These are phyloP conservation scores for Agapornis roseicollis DNA, from an alignment of 2,113 vertebrate species.

Conservation along the genomic window DNA sequence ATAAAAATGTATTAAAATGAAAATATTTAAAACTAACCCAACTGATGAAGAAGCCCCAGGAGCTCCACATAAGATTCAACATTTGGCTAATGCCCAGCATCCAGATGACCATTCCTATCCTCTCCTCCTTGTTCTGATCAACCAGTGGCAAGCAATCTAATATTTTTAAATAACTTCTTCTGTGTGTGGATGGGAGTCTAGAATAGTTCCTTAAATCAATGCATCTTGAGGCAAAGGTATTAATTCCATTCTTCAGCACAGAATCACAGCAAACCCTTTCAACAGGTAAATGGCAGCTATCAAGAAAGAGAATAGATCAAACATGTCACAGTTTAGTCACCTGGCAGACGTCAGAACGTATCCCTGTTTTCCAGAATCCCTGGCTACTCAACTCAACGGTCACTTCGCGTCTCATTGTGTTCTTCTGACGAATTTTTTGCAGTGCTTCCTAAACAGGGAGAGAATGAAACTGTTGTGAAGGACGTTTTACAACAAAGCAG, in stretches of 20 bases:
- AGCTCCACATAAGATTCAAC: background rate
- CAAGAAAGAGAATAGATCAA: background rate
- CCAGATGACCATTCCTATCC: background rate
- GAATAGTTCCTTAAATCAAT: background rate
- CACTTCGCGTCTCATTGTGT: slow-evolving; percentile 97
- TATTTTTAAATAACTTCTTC: background rate
- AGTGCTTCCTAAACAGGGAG: slow-evolving; percentile 87
- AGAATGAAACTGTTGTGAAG: background rate
- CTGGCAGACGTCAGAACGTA: slow-evolving; percentile 98
- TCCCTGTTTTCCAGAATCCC: slow-evolving; percentile 98
- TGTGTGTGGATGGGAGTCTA: background rate
- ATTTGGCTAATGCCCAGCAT: background rate
- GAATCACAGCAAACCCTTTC: background rate
- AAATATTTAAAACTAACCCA: background rate
- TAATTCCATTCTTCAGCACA: background rate
- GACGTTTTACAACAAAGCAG: background rate
- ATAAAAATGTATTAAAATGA: background rate
- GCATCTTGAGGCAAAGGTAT: background rate
- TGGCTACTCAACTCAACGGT: slow-evolving; percentile 98
- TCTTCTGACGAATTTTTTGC: slow-evolving; percentile 99
- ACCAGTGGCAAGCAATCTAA: background rate
- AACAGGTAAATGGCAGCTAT: background rate
- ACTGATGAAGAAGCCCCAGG: background rate
- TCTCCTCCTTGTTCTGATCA: background rate
- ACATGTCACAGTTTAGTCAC: slow-evolving; percentile 61